Base-by-base conservation (phyloP, 2,797 vertebrate genomes). In the Taeniopygia guttata region DNA sequence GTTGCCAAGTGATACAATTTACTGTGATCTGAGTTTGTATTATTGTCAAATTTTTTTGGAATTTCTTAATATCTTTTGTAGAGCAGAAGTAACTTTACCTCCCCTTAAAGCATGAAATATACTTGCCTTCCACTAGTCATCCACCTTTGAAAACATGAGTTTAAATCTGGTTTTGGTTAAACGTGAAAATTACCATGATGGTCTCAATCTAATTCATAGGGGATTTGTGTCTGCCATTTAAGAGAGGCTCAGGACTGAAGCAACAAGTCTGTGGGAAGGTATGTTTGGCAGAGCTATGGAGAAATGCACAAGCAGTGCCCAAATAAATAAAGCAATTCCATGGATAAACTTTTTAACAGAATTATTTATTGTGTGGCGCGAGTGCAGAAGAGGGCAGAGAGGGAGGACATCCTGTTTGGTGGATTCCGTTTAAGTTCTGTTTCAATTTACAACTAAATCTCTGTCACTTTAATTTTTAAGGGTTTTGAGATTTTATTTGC, bases 151-250 rank as follows among this genome's bases (percentile, higher is more conserved):
- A 96, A 96, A 87, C n/a, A 11, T 40, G 51, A 86, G 23, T 95
- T 95, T 42, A 81, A 94, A 95, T 97, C 95, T 97, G 94, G 79
- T 95, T 96, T 97, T 95, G 74, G 93, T 97, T 97, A 96, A 80
- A 95, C 11, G 64, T 88, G 77, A 95, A 96, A 96, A 93, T 68
- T 38, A 91, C 52, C 48, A 52, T 90, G 83, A 81, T 80, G 64
- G 79, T 80, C 93, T 94, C 82, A 83, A 4, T 81, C 38, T 92
- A 81, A 77, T 94, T 84, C 95, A 80, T 87, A 46, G 59, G 70
- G 84, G 66, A 91, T 91, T 91, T 80, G 84, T 94, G 63, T 90
- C 75, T 94, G 69, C 80, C 78, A 46, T 84, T 92, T 94, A 91
- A 89, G 91, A 87, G 94, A 85, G 93, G 91, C 91, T 84, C 77